These are phyloP conservation scores for Enteromius treurensis DNA, from an alignment of 2,797 vertebrate genomes.

Conservation along the genomic window DNA sequence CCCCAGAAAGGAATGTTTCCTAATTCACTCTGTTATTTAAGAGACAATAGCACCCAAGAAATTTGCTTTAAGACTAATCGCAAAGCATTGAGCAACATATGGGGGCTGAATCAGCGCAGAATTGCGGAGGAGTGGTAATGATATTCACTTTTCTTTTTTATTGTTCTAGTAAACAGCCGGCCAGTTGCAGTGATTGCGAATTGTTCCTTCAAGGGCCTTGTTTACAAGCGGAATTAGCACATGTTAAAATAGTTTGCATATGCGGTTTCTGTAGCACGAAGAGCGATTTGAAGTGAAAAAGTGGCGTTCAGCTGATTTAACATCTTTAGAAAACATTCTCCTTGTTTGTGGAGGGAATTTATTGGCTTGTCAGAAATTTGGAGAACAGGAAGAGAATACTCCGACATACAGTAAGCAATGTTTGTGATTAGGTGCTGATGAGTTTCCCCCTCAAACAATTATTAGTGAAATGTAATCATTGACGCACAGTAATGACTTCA, in stretches of 20 bases:
- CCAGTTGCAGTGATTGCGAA: slow-evolving; percentile 30
- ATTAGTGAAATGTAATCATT: background rate
- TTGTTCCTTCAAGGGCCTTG: slow-evolving; percentile 15
- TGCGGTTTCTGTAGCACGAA: background rate
- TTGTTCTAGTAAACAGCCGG: slow-evolving; percentile 17
- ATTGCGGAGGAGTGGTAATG: slow-evolving; percentile 17
- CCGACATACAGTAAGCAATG: background rate
- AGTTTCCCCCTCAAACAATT: slow-evolving; percentile 6
- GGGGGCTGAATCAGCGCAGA: background rate
- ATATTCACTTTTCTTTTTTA: background rate
- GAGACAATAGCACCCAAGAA: background rate
- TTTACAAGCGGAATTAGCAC: slow-evolving; percentile 15
- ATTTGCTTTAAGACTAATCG: background rate
- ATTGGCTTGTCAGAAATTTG: slow-evolving; percentile 1
- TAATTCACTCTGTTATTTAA: background rate
- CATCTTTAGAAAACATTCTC: background rate
- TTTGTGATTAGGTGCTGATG: slow-evolving; percentile 7
- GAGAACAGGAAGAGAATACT: background rate
- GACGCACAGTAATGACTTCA: background rate
- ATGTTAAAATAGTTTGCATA: slow-evolving; percentile 36
- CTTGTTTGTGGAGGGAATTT: slow-evolving; percentile 10
- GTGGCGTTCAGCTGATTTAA: background rate
- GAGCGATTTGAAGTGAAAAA: background rate
- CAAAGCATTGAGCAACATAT: slow-evolving; percentile 9
- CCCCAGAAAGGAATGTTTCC: background rate